phyloP scores from a whole-genome alignment of 1,140 invertebrate species.

The Euwallacea similis region DNA sequence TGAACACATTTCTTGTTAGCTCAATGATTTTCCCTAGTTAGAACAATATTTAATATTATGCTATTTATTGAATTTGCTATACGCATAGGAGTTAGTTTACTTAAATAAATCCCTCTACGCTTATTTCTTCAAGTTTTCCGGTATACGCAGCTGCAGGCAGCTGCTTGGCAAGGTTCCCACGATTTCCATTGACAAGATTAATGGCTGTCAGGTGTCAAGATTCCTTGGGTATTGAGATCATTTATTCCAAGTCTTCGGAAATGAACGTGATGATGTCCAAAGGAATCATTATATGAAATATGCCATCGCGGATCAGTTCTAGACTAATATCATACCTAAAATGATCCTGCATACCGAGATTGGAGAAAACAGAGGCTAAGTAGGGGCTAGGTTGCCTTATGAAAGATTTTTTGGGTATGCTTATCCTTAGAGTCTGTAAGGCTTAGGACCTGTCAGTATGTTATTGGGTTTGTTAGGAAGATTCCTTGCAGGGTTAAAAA shows the following conservation, averaged over 20 bases:
- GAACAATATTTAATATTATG: too few relatives aligned
- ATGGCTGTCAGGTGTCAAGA: conserved; percentile 93
- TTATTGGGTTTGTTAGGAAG: too few relatives aligned
- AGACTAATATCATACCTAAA: conserved; percentile 74
- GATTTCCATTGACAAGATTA: conserved; percentile 96
- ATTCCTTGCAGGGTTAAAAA: too few relatives aligned
- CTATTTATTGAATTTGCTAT: too few relatives aligned
- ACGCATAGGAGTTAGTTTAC: too few relatives aligned
- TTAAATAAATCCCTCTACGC: too few relatives aligned
- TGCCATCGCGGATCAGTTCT: conserved; percentile 95
- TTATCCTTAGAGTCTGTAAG: too few relatives aligned
- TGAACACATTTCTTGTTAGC: too few relatives aligned
- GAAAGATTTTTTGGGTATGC: too few relatives aligned
- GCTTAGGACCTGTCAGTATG: too few relatives aligned
- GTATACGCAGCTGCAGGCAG: conserved; percentile 67
- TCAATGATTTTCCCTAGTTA: too few relatives aligned
- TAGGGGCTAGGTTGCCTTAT: background rate
- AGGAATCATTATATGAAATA: conserved; percentile 83
- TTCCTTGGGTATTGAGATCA: conserved; percentile 86
- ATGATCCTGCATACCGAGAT: conserved; percentile 72
- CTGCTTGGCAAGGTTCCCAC: conserved; percentile 73
- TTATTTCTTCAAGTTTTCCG: too few relatives aligned
- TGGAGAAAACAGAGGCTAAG: conserved; percentile 71
- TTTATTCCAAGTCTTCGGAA: conserved; percentile 96
- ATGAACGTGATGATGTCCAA: conserved; percentile 96